Percentiles rank a stretch among this genome's conserved stretches.
Evolutionary conservation across 2,113 vertebrate species (phyloP).

Genomic region (Malaclemys terrapin): DNA sequence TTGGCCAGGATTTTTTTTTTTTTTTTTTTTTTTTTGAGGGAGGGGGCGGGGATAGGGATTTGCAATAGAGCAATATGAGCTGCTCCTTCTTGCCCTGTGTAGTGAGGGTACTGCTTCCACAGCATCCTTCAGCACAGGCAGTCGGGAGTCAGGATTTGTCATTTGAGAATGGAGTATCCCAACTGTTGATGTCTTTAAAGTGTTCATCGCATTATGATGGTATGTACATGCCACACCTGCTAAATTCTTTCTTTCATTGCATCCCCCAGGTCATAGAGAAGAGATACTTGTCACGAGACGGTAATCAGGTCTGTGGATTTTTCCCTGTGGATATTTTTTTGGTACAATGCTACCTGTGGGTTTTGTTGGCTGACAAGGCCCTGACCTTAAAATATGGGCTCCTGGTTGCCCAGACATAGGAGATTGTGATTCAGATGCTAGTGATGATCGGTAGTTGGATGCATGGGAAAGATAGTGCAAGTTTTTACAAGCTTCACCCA

Average conservation of each 20-base stretch:
- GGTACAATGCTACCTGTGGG: background rate
- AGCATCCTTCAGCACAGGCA: background rate
- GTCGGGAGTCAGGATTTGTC: background rate
- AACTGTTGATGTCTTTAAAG: background rate
- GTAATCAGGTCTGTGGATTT: constrained; percentile 86
- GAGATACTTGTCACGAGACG: constrained; percentile 93
- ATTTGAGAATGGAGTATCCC: background rate
- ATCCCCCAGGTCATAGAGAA: constrained; percentile 93
- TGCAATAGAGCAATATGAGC: background rate
- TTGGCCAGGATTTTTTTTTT: background rate
- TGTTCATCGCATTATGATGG: background rate
- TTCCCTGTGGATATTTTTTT: constrained; percentile 23
- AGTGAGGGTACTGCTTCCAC: background rate
- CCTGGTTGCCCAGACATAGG: background rate
- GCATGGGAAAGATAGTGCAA: background rate
- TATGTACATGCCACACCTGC: background rate
- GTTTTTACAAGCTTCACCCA: background rate
- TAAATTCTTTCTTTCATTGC: constrained; percentile 48
- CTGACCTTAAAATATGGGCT: background rate
- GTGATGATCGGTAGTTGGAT: background rate
- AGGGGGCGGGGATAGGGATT: too few relatives aligned
- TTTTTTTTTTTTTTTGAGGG: too few relatives aligned
- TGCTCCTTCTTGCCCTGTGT: background rate
- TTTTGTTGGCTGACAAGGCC: background rate
- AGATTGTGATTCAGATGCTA: background rate